Base-by-base conservation (phyloP, 2,113 vertebrate genomes). In the Oxyruncus cristatus region DNA sequence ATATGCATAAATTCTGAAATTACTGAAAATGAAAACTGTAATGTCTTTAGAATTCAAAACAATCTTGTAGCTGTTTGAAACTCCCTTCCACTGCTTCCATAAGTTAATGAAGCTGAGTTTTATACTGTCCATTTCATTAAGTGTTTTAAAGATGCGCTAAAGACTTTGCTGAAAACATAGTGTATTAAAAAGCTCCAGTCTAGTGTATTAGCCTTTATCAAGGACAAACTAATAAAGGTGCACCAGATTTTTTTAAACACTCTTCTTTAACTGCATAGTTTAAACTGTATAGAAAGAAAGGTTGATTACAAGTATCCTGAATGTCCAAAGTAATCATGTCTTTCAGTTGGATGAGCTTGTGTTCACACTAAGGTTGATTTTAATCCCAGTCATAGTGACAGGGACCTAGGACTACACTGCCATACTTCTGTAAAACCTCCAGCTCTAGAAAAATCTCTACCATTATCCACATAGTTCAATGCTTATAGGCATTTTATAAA, bases 261-360 rank as follows among this genome's bases (percentile, higher is more conserved):
- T 86, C 71, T 70, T 95, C 92, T 91, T 86, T 80, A 96, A 96
- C 97, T 98, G 97, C 98, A 98, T 97, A 98, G 97, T 96, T 98
- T 92, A 77, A 97, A 92, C 44, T 46, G 87, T 70, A 82, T 14
- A 92, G 88, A 96, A 95, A 83, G 35, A 82, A 92, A 94, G 74
- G 85, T 28, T 84, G 95, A 84, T 82, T 85, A 61, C 74, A 93
- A 92, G 80, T 79, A 72, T 86, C 85, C 62, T 81, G 70, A 96
- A 93, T 72, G 88, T 81, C 79, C 77, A 76, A 21, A 81, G 39
- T 67, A 76, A 94, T 77, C 41, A 50, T 44, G 42, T 62, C 93
- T 94, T 95, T 90, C 65, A 85, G 83, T 22, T 87, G n/a, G 58
- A 90, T 61, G 52, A 92, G 42, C 52, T 76, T 78, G 52, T 67